These are phyloP conservation scores for Carterocephalus palaemon DNA, from an alignment of 2,888 invertebrate genomes.

Conservation along the genomic window DNA sequence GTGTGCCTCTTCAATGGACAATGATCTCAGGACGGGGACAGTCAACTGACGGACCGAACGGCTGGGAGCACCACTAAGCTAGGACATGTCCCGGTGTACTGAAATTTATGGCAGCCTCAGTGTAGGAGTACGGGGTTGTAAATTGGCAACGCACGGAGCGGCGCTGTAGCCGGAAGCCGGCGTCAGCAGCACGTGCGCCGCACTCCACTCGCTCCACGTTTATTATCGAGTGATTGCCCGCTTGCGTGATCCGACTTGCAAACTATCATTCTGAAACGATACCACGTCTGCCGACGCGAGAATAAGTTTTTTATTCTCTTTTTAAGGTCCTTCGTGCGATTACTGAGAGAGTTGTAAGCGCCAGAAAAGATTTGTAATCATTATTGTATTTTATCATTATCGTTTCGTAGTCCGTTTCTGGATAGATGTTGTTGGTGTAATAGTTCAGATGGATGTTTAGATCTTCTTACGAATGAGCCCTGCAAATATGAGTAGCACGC, in stretches of 20 bases:
- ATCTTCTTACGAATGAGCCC: slow-evolving; percentile 15
- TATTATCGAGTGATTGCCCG: slow-evolving; percentile 75
- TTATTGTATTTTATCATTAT: slow-evolving; percentile 27
- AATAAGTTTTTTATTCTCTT: slow-evolving; percentile 62
- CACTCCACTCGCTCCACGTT: slow-evolving; percentile 65
- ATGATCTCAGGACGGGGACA: no score
- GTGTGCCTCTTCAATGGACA: no score
- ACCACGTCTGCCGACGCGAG: slow-evolving; percentile 49
- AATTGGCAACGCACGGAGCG: slow-evolving; percentile 31
- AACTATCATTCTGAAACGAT: slow-evolving; percentile 60
- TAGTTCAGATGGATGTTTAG: no score
- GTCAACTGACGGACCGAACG: no score
- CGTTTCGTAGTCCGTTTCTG: no score
- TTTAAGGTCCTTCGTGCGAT: slow-evolving; percentile 45
- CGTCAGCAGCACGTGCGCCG: slow-evolving; percentile 40
- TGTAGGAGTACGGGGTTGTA: slow-evolving; percentile 2
- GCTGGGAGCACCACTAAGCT: no score
- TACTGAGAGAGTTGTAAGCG: slow-evolving; percentile 31
- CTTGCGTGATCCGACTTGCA: slow-evolving; percentile 71
- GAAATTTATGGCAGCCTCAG: no score
- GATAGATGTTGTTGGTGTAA: no score
- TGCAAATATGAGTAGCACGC: slow-evolving; percentile 14
- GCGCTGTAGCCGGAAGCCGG: slow-evolving; percentile 45
- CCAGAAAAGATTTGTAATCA: slow-evolving; percentile 26
- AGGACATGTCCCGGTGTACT: no score